These are phyloP conservation scores for Plebejus argus DNA, from an alignment of 2,888 invertebrate species.

Conservation along the genomic window DNA sequence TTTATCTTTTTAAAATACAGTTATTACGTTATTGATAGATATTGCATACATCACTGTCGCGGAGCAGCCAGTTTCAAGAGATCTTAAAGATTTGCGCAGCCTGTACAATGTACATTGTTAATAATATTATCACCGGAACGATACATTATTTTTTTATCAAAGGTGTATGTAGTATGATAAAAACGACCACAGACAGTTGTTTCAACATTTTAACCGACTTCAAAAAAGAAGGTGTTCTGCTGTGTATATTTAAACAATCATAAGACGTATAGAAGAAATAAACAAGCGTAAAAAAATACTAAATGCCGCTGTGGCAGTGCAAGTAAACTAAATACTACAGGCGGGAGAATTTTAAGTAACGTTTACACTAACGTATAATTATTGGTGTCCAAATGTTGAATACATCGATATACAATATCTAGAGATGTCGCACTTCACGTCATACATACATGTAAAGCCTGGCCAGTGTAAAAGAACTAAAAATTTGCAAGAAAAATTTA, in stretches of 20 bases:
- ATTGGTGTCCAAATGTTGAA: conserved; percentile 1
- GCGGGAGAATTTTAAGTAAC: conserved; percentile 16
- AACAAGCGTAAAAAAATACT: conserved; percentile 24
- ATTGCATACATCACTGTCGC: too few relatives aligned
- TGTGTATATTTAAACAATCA: not conserved
- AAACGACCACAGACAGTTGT: too few relatives aligned
- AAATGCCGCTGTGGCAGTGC: conserved; percentile 33
- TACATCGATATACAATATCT: not conserved
- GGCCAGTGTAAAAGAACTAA: too few relatives aligned
- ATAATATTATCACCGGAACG: not conserved
- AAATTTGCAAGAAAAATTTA: too few relatives aligned
- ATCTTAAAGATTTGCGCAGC: not conserved
- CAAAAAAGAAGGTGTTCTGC: not conserved
- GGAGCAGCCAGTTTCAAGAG: not conserved
- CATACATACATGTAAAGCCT: too few relatives aligned
- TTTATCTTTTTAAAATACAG: too few relatives aligned
- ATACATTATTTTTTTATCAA: not conserved
- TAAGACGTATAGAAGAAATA: not conserved
- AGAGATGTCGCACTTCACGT: not conserved
- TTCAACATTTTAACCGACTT: not conserved
- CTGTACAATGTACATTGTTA: not conserved
- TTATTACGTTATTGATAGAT: too few relatives aligned
- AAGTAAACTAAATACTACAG: conserved; percentile 5
- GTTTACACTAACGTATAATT: conserved; percentile 16
- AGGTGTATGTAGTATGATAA: not conserved